Evolutionary conservation across 2,888 invertebrate genomes (phyloP).

Genomic region (Drosophila fungiperda): DNA sequence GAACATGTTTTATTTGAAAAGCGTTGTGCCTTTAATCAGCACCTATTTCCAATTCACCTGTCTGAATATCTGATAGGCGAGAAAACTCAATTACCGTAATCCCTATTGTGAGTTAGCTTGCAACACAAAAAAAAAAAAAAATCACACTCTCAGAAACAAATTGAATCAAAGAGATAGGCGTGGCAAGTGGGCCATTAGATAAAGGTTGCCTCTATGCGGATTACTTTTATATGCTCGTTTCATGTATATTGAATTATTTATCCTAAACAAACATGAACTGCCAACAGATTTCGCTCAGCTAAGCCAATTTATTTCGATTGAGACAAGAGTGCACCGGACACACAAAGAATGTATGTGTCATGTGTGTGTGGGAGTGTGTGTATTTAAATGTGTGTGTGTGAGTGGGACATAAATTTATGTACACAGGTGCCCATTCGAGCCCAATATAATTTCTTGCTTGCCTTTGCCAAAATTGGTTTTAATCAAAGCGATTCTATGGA

Average conservation of each 20-base stretch:
- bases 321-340: slow-evolving; percentile 12
- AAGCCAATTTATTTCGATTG: slow-evolving; percentile 54
- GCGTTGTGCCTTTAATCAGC: not conserved
- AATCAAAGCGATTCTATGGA: slow-evolving; percentile 53
- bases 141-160: slow-evolving; percentile 52
- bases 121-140: slow-evolving; percentile 11
- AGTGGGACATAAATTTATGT: slow-evolving; percentile 1
- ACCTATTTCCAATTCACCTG: not conserved
- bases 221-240: slow-evolving; percentile 52
- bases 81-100: not conserved
- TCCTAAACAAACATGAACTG: slow-evolving; percentile 76
- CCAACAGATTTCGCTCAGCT: slow-evolving; percentile 64
- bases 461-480: slow-evolving; percentile 33
- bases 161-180: slow-evolving; percentile 71
- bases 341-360: not conserved
- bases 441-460: slow-evolving; percentile 30
- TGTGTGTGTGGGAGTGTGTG: slow-evolving; percentile 9
- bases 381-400: slow-evolving; percentile 1
- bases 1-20: not conserved
- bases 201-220: slow-evolving; percentile 35
- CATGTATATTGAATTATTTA: slow-evolving; percentile 77
- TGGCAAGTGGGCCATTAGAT: slow-evolving; percentile 53
- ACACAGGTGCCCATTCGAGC: slow-evolving; percentile 44
- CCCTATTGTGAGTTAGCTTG: slow-evolving; percentile 52
- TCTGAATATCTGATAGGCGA: slow-evolving; percentile 6